Conservation (phyloP, 2,888 invertebrate species). For the Cyrtodaria siliqua region DNA sequence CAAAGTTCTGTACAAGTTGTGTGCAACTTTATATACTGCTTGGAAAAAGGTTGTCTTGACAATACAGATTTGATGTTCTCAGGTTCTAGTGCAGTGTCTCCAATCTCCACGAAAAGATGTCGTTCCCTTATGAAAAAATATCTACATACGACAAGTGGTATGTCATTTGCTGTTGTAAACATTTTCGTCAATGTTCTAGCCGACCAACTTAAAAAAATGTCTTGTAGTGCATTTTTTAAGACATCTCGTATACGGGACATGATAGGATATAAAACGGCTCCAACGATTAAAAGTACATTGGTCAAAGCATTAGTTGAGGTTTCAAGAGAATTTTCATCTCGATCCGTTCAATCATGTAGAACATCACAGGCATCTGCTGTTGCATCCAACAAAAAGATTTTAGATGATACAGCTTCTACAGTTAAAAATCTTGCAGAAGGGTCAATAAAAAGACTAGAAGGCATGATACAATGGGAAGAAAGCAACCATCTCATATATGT, state of each 20-base stretch:
- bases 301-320: slow-evolving; percentile 46
- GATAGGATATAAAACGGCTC: slow-evolving; percentile 25
- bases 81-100: slow-evolving; percentile 10
- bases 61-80: slow-evolving; percentile 43
- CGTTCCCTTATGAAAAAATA: slow-evolving; percentile 31
- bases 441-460: slow-evolving; percentile 44
- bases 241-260: slow-evolving; percentile 46
- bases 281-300: slow-evolving; percentile 40
- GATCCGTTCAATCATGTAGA: slow-evolving; percentile 46
- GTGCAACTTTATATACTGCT: slow-evolving; percentile 43
- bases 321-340: slow-evolving; percentile 47
- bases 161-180: slow-evolving; percentile 48
- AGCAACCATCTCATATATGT: slow-evolving; percentile 70
- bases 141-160: slow-evolving; percentile 25
- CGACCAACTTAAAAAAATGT: slow-evolving; percentile 73
- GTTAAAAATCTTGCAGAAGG: slow-evolving; percentile 21
- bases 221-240: slow-evolving; percentile 67
- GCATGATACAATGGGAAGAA: slow-evolving; percentile 74
- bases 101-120: slow-evolving; percentile 29
- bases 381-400: too few species aligned
- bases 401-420: too few species aligned
- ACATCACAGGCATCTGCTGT: slow-evolving; percentile 27
- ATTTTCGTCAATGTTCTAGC: slow-evolving; percentile 68
- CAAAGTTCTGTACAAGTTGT: slow-evolving; percentile 63
- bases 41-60: slow-evolving; percentile 33